Percentiles rank a stretch among this genome's conserved stretches.
phyloP scores from a whole-genome alignment of 2,888 invertebrate species.

The Tineola bisselliella region DNA sequence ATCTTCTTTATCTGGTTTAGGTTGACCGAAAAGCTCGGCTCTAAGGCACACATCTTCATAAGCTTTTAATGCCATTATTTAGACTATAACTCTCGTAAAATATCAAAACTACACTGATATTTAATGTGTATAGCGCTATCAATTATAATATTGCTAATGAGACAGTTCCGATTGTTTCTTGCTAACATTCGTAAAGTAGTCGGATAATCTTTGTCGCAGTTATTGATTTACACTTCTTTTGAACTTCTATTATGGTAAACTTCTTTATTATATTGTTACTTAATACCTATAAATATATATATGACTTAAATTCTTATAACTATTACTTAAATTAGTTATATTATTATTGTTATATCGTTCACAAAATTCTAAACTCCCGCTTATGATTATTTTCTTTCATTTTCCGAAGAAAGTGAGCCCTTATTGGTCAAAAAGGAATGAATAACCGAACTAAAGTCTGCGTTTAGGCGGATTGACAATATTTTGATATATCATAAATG shows the following conservation, averaged over 20 bases:
- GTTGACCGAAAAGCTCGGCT: constrained; percentile 79
- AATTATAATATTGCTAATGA: not conserved
- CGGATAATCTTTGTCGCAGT: constrained; percentile 16
- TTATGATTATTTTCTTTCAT: not conserved
- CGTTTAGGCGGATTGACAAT: not conserved
- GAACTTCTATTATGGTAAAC: no score
- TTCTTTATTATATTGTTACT: no score
- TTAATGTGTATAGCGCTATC: not conserved
- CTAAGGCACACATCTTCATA: constrained; percentile 82
- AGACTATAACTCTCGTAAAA: constrained; percentile 1
- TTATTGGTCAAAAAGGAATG: not conserved
- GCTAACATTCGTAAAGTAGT: not conserved
- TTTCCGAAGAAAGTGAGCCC: not conserved
- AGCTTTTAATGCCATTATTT: constrained; percentile 69
- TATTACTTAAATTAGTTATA: no score
- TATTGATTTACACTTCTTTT: constrained; percentile 18
- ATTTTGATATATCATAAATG: not conserved
- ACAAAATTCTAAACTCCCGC: not conserved
- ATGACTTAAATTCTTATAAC: no score
- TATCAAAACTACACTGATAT: not conserved
- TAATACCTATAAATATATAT: no score
- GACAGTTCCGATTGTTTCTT: not conserved
- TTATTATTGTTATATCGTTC: not conserved
- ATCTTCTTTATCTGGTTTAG: constrained; percentile 73
- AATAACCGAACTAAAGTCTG: not conserved